These are phyloP conservation scores for Erpobdella octoculata DNA, from an alignment of 2,888 invertebrate genomes.

Conservation along the genomic window DNA sequence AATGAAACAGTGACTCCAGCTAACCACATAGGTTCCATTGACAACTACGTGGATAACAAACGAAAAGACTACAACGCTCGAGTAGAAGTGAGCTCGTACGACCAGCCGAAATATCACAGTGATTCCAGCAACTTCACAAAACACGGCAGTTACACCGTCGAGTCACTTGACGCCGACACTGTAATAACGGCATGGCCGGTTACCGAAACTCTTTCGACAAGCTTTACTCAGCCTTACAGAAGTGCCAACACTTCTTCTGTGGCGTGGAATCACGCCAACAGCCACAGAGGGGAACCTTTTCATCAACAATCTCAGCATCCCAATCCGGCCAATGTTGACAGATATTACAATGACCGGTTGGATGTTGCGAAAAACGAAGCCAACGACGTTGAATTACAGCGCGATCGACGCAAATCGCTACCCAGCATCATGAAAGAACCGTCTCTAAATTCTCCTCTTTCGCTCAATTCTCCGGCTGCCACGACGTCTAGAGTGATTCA, in stretches of 20 bases:
- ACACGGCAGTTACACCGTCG: conserved; percentile 7
- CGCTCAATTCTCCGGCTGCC: not conserved
- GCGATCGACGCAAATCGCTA: conserved; percentile 30
- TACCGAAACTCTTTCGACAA: not conserved
- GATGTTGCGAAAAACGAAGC: not conserved
- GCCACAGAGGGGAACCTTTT: not conserved
- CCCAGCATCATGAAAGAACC: conserved; percentile 30
- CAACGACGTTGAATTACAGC: not conserved
- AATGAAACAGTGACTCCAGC: too few relatives aligned
- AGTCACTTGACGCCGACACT: conserved; percentile 9
- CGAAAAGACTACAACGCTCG: not conserved
- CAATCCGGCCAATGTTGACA: not conserved
- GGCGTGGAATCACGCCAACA: not conserved
- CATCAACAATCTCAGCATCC: not conserved
- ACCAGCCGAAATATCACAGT: not conserved
- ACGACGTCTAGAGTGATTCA: not conserved
- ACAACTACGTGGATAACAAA: not conserved
- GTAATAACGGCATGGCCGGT: conserved; percentile 1
- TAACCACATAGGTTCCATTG: not conserved
- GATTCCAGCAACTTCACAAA: not conserved
- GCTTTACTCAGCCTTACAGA: not conserved
- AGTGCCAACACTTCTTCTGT: not conserved
- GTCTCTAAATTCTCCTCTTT: not conserved
- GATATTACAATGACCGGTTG: not conserved
- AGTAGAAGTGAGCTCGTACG: too few relatives aligned